Evolutionary conservation across 2,797 vertebrate genomes (phyloP), one percentile per base, ranked within the genome.

Genomic region (Leptatherina wallacei): DNA sequence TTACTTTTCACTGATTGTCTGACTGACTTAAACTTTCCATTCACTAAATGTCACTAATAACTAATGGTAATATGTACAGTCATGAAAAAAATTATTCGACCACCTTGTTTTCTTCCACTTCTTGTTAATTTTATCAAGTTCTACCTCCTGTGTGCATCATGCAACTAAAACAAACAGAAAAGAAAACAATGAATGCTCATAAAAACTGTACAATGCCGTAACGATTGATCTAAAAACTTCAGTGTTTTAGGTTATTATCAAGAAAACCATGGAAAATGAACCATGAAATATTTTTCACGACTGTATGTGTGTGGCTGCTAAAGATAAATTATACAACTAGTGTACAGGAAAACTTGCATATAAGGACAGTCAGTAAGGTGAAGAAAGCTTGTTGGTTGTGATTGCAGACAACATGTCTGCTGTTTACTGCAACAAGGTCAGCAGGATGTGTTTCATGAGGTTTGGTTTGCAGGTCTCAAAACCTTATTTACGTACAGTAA

Each of bases 401-500:
- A 18, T 33, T 20, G 38, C 3, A 47, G 4, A 63, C 3, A 6
- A 71, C 38, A 14, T n/a, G 51, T 36, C 4, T 63, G 27, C 4
- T 36, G 1, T 44, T 20, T 4, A 24, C 55, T 42, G 18, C 18
- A 1, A 76, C 24, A 55, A 77, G 65, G 72, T 86, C 72, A 81
- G 29, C 65, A 73, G 81, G 82, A 86, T 79, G 81, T 72, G n/a
- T 16, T 59, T 55, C 14, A 0, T 35, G n/a, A 67, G 68, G 10
- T 16, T 29, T 3, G 35, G 44, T 52, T 61, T 33, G 60, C 1
- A 44, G 18, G 8, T 69, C 12, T 12, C 22, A 57, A 30, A 5
- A 12, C 18, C 27, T 36, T 42, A 14, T n/a, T 40, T 55, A 65
- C 6, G 0, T 61, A 7, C 9, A 2, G 22, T 32, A 33, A 56